These are phyloP conservation scores for Caranx ignobilis DNA, from an alignment of 2,113 vertebrate genomes.

Conservation along the genomic window DNA sequence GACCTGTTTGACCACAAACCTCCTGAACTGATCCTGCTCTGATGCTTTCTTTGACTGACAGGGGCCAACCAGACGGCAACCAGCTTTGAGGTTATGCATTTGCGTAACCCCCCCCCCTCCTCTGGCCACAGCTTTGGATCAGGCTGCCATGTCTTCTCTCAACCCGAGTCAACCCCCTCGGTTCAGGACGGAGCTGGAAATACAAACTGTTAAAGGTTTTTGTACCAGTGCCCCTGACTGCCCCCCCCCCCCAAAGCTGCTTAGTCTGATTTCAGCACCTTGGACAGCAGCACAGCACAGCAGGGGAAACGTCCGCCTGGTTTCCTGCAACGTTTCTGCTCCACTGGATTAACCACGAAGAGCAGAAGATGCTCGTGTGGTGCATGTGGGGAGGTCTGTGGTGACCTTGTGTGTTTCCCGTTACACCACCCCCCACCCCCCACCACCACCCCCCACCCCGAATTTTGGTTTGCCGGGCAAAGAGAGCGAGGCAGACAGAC, in stretches of 20 bases:
- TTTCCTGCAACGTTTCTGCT: slow-evolving; percentile 13
- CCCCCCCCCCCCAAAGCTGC: slow-evolving; percentile 16
- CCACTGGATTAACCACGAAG: slow-evolving; percentile 1
- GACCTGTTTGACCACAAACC: too few relatives aligned
- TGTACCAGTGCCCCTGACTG: slow-evolving; percentile 13
- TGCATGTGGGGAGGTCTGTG: not conserved
- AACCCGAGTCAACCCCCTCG: not conserved
- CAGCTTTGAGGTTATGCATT: slow-evolving; percentile 10
- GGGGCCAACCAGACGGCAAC: not conserved
- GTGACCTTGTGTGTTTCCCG: not conserved
- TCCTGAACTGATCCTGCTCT: not conserved
- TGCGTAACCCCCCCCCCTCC: not conserved
- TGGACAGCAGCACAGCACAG: slow-evolving; percentile 59
- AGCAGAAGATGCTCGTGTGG: not conserved
- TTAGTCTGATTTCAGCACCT: slow-evolving; percentile 64
- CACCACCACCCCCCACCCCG: too few relatives aligned
- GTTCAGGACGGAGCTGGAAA: not conserved
- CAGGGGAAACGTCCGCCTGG: slow-evolving; percentile 1
- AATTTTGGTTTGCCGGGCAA: not conserved
- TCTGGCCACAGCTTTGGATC: slow-evolving; percentile 1
- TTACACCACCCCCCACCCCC: not conserved
- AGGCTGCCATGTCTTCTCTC: not conserved
- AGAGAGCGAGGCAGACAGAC: not conserved
- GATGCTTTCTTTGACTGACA: slow-evolving; percentile 35
- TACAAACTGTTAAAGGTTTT: not conserved